Conservation (phyloP, 1,140 invertebrate species). For the Sycophaga agraensis region DNA sequence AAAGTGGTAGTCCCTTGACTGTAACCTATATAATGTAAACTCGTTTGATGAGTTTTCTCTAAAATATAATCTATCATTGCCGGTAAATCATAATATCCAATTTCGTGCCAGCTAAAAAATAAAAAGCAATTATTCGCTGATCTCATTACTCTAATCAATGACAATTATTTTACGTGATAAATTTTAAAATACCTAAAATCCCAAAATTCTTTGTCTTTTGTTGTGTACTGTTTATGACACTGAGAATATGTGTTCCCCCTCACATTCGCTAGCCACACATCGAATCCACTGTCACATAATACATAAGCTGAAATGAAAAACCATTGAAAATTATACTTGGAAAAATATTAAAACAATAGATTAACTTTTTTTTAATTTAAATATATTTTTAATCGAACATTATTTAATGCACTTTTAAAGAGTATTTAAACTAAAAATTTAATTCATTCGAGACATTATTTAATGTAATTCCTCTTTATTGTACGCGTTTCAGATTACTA, state of each 20-base stretch:
- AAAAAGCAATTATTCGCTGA: neutral
- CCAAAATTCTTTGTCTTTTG: constrained; percentile 63
- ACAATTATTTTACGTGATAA: neutral
- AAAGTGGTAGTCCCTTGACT: constrained; percentile 55
- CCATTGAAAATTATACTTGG: constrained; percentile 44
- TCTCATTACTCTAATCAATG: no score
- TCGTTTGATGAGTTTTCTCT: constrained; percentile 54
- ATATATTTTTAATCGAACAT: neutral
- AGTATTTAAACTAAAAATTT: no score
- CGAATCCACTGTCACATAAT: constrained; percentile 67
- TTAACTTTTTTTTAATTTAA: no score
- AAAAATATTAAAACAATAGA: no score
- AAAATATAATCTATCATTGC: constrained; percentile 65
- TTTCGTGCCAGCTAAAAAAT: constrained; percentile 59
- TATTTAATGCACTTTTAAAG: neutral
- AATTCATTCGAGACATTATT: no score
- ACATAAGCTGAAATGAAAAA: constrained; percentile 61
- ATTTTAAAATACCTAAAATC: constrained; percentile 54
- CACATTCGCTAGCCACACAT: constrained; percentile 77
- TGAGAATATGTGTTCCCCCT: constrained; percentile 72
- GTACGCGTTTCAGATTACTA: neutral
- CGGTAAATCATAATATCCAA: constrained; percentile 60
- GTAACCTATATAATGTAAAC: constrained; percentile 64
- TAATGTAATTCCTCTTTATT: neutral
- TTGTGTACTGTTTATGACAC: constrained; percentile 60